These are phyloP conservation scores for Tragelaphus imberbis DNA, from an alignment of 2,113 vertebrate genomes.

Conservation along the genomic window DNA sequence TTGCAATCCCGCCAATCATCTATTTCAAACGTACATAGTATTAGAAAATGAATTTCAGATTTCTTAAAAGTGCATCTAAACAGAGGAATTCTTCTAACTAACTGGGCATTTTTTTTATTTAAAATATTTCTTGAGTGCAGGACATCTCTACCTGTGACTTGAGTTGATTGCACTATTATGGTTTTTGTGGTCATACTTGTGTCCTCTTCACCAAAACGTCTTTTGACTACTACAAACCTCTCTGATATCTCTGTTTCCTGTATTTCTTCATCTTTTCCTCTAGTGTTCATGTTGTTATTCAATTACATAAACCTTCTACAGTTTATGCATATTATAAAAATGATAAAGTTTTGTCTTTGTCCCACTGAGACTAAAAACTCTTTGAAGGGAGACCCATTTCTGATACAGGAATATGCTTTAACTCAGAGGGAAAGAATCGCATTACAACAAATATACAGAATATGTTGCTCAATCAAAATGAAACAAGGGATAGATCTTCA, in stretches of 20 bases:
- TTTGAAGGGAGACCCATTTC: not conserved
- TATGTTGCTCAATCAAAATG: not conserved
- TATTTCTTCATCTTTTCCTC: not conserved
- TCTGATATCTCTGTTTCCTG: not conserved
- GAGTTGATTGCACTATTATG: not conserved
- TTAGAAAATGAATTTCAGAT: not conserved
- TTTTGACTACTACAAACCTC: not conserved
- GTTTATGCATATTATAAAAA: not conserved
- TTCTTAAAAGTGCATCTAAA: not conserved
- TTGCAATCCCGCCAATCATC: not conserved
- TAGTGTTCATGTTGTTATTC: not conserved
- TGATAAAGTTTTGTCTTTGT: not conserved
- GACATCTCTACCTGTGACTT: not conserved
- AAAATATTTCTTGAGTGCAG: not conserved
- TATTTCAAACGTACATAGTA: too few species aligned
- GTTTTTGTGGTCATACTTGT: not conserved
- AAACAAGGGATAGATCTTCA: not conserved
- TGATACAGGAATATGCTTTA: not conserved
- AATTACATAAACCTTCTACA: not conserved
- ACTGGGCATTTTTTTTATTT: not conserved
- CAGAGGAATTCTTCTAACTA: not conserved
- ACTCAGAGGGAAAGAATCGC: not conserved
- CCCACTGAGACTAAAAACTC: not conserved
- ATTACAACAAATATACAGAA: not conserved
- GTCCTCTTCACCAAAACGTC: not conserved